Conservation (phyloP, 2,888 invertebrate species). For the Limulus polyphemus region DNA sequence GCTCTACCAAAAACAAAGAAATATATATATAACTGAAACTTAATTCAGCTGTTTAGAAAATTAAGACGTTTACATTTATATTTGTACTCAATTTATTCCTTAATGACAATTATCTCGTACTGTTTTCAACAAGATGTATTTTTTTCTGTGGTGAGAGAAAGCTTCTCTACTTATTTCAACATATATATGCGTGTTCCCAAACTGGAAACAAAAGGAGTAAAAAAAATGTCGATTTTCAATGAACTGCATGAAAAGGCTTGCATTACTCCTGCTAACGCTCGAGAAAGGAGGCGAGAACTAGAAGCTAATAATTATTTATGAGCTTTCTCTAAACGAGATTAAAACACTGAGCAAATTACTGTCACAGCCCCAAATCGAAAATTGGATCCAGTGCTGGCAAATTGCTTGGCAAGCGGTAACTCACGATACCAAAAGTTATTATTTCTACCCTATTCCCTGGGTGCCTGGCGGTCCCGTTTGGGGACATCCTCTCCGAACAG, state of each 20-base stretch:
- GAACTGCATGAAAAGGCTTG: background rate
- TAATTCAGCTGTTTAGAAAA: too few relatives aligned
- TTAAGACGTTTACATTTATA: too few relatives aligned
- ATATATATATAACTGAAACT: too few relatives aligned
- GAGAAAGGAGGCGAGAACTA: constrained; percentile 7
- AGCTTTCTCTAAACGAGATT: constrained; percentile 25
- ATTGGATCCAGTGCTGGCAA: constrained; percentile 23
- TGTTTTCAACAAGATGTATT: too few relatives aligned
- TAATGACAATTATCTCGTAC: too few relatives aligned
- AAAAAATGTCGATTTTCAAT: too few relatives aligned
- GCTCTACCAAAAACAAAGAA: too few relatives aligned
- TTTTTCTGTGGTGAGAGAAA: too few relatives aligned
- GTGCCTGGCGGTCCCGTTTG: constrained; percentile 15
- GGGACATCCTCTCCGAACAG: constrained; percentile 17
- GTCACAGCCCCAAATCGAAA: constrained; percentile 23
- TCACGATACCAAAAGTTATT: constrained; percentile 23
- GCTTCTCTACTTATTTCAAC: too few relatives aligned
- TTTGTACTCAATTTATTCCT: too few relatives aligned
- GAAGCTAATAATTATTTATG: constrained; percentile 25
- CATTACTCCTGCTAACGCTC: background rate
- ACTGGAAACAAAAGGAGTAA: too few relatives aligned
- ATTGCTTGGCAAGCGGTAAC: constrained; percentile 13
- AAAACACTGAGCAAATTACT: constrained; percentile 26
- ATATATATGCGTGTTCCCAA: too few relatives aligned
- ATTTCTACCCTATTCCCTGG: constrained; percentile 21